Base-by-base conservation (phyloP, 1,140 invertebrate genomes). In the Drosophila suzukii region DNA sequence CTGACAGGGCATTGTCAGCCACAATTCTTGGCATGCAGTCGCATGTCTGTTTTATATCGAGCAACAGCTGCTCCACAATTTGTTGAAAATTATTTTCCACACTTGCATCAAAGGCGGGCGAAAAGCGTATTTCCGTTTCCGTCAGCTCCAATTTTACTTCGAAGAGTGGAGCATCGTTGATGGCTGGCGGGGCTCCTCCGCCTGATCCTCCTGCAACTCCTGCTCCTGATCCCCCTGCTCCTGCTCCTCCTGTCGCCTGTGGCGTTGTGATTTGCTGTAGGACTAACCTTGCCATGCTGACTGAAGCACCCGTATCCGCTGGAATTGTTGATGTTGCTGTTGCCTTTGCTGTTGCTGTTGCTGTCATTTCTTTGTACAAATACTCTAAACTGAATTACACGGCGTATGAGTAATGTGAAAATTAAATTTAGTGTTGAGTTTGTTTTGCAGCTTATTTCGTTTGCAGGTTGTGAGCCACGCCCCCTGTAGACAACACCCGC, bases 351-450 rank as follows among this genome's bases (percentile, higher is more conserved):
- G 54, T 53, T 60, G 83, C 50, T 38, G 78, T 72, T 51, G 67
- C 78, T 80, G 83, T 88, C 90, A 91, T 91, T 91, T 91, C 90
- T 85, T 91, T 91, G 86, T 91, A 82, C 81, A 91, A 91, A 91
- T 91, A 91, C 86, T 80, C 83, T 82, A 91, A 89, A 89, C 90
- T 91, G 86, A 80, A 90, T 89, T 82, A 91, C 90, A 85, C 75
- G 85, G 85, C 90, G 82, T 91, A 90, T 91, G 90, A 91, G 85
- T 88, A 90, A 86, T 91, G 85, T 65, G 78, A 91, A 91, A 91
- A 91, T 91, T 91, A 88, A 91, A 91, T 91, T 88, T 89, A 88
- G 75, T 91, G 68, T 66, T 54, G 46, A 80, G 76, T 84, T 88
- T 89, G 79, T 83, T 88, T 83, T 88, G 79, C 68, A 39, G 67